These are phyloP conservation scores for Charaxes varanes DNA, from an alignment of 1,140 invertebrate species.

Conservation along the genomic window DNA sequence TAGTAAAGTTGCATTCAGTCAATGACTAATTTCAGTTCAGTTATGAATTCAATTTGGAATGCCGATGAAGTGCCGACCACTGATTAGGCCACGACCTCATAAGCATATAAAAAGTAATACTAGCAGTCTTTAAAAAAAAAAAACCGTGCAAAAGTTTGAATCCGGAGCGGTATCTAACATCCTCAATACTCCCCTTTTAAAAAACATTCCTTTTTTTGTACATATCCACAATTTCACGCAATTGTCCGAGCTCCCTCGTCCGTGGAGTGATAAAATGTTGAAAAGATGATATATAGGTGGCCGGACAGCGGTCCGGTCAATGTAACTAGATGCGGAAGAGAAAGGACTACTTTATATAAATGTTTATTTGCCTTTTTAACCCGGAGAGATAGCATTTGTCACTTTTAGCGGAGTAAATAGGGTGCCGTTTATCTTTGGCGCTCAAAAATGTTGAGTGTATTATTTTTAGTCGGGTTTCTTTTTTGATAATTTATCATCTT, in stretches of 20 bases:
- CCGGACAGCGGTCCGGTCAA: conserved; percentile 38
- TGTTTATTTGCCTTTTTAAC: conserved; percentile 37
- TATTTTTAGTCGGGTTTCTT: conserved; percentile 2
- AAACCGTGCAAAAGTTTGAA: background rate
- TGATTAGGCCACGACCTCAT: too few species aligned
- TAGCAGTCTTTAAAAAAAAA: too few species aligned
- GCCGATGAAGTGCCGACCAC: too few species aligned
- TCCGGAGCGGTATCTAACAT: conserved; percentile 1
- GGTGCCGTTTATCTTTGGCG: conserved; percentile 12
- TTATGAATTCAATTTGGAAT: too few species aligned
- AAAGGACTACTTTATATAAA: conserved; percentile 26
- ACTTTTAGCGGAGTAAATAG: conserved; percentile 21
- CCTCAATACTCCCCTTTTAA: conserved; percentile 7
- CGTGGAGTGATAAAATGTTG: conserved; percentile 49
- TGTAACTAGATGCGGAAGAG: conserved; percentile 28
- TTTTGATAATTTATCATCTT: too few species aligned
- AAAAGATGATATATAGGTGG: conserved; percentile 58
- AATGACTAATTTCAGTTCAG: too few species aligned
- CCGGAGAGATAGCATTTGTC: conserved; percentile 25
- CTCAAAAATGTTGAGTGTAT: conserved; percentile 1
- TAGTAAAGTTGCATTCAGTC: too few species aligned
- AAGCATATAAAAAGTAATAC: too few species aligned
- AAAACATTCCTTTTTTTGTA: conserved; percentile 12
- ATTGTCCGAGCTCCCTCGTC: conserved; percentile 45
- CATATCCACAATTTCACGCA: conserved; percentile 26